These are phyloP conservation scores for Salvelinus sp. DNA, from an alignment of 2,113 vertebrate species.

Conservation along the genomic window DNA sequence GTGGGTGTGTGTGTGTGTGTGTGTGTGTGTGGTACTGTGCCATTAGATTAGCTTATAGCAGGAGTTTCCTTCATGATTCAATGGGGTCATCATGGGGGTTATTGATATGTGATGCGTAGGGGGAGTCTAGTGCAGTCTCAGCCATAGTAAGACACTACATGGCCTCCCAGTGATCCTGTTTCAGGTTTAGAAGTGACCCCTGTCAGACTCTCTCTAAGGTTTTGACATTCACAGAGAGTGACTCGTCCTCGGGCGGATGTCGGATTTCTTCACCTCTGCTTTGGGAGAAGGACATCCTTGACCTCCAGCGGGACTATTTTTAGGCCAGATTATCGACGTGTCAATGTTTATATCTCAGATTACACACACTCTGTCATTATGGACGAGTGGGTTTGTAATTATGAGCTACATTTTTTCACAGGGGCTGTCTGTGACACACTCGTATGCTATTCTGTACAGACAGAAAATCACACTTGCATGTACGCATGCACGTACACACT, in stretches of 20 bases:
- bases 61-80: neutral
- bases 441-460: conserved; percentile 10
- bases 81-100: neutral
- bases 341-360: conserved; percentile 72
- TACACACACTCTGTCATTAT: conserved; percentile 67
- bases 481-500: neutral
- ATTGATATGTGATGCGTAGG: neutral
- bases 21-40: neutral
- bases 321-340: conserved; percentile 62
- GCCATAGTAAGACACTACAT: neutral
- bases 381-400: conserved; percentile 59
- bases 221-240: conserved; percentile 68
- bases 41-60: neutral
- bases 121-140: neutral
- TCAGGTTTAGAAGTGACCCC: conserved; percentile 55
- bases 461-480: neutral
- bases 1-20: neutral
- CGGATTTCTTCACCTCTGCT: conserved; percentile 64
- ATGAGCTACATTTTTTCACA: conserved; percentile 30
- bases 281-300: conserved; percentile 66
- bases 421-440: conserved; percentile 24
- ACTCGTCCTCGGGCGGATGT: conserved; percentile 40
- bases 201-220: conserved; percentile 58
- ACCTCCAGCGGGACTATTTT: conserved; percentile 69
- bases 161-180: conserved; percentile 23